phyloP scores from a whole-genome alignment of 2,797 vertebrate species.

The Bovichtus variegatus region DNA sequence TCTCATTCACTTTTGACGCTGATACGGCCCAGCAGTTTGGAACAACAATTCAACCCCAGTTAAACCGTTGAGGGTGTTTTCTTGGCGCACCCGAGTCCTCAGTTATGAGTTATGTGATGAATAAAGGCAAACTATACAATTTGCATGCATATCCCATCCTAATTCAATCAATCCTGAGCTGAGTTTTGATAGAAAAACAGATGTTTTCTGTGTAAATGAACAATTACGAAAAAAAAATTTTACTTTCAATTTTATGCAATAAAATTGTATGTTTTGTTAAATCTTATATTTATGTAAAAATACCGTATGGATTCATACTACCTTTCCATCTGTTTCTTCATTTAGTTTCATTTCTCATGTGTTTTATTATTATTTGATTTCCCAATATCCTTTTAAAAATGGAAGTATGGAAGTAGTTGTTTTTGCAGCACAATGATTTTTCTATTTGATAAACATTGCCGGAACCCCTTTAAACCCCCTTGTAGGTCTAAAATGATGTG shows the following conservation, averaged over 20 bases:
- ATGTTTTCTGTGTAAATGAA: conserved; percentile 42
- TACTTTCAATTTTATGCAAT: conserved; percentile 3
- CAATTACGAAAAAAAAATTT: conserved; percentile 16
- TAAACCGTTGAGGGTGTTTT: conserved; percentile 31
- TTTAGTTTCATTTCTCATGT: neutral
- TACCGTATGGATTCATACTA: neutral
- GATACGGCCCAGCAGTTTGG: conserved; percentile 24
- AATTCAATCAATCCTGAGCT: conserved; percentile 24
- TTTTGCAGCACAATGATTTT: conserved; percentile 29
- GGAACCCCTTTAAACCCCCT: conserved; percentile 43
- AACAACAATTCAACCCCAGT: conserved; percentile 10
- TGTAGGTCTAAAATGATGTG: conserved; percentile 50
- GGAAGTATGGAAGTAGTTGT: conserved; percentile 31
- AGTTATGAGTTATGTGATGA: conserved; percentile 29
- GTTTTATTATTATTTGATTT: conserved; percentile 33
- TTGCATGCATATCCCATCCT: conserved; percentile 30
- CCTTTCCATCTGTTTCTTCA: neutral
- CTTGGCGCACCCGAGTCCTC: conserved; percentile 24
- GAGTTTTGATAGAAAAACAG: conserved; percentile 31
- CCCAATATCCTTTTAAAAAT: conserved; percentile 7
- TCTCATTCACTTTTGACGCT: conserved; percentile 35
- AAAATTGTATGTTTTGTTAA: neutral
- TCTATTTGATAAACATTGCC: conserved; percentile 28
- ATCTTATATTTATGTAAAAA: neutral
- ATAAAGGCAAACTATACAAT: conserved; percentile 26